Conservation (phyloP, 2,888 invertebrate species). For the Leptura quadrifasciata region DNA sequence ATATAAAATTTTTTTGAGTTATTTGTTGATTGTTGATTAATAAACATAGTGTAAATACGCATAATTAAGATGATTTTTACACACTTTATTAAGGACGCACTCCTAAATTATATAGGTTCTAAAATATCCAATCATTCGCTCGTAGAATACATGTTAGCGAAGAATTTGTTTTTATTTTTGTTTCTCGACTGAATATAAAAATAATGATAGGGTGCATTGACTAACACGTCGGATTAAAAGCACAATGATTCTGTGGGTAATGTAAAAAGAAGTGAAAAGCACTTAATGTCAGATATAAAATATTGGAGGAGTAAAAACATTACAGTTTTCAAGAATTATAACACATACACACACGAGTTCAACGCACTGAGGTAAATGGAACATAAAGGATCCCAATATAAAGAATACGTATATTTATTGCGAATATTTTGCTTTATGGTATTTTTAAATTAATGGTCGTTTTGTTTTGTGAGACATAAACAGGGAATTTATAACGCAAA, state of each 20-base stretch:
- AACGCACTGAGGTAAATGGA: conserved; percentile 37
- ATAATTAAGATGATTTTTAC: no score
- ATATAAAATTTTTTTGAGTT: no score
- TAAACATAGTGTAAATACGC: no score
- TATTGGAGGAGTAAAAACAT: conserved; percentile 59
- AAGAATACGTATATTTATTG: conserved; percentile 39
- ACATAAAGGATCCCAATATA: conserved; percentile 15
- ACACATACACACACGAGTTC: conserved; percentile 43
- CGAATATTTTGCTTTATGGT: conserved; percentile 43
- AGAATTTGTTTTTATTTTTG: no score
- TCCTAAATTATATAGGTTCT: no score
- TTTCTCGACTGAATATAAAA: background rate
- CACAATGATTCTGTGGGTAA: conserved; percentile 52
- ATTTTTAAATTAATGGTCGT: conserved; percentile 38
- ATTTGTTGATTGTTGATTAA: no score
- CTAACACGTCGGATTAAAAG: conserved; percentile 42
- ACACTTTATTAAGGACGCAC: no score
- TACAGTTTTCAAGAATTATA: conserved; percentile 57
- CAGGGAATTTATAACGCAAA: conserved; percentile 28
- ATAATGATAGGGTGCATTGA: conserved; percentile 15
- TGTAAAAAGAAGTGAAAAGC: conserved; percentile 58
- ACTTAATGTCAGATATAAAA: conserved; percentile 62
- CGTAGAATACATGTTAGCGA: no score
- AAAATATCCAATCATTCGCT: no score
- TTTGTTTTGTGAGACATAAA: conserved; percentile 40